A percentile compares a stretch with the other conserved stretches of the same genome.
These are phyloP conservation scores for Thecophora atra DNA, from an alignment of 2,888 invertebrate genomes.

Conservation along the genomic window DNA sequence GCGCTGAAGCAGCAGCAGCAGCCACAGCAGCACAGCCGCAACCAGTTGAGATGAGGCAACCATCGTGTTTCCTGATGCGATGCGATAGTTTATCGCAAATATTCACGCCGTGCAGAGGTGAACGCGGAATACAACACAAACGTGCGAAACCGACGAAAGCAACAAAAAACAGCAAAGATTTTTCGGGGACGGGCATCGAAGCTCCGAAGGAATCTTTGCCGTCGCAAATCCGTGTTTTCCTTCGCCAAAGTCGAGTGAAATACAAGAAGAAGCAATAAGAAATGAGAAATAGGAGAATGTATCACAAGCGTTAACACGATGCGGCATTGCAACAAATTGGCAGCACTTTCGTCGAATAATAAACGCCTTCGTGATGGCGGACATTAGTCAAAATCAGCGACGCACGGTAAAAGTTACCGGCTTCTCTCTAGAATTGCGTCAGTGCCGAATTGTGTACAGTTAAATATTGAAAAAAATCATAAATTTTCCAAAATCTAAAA, in stretches of 20 bases:
- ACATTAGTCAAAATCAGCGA: conserved; percentile 5
- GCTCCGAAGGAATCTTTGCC: conserved; percentile 40
- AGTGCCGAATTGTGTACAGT: background rate
- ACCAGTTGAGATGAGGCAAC: conserved; percentile 52
- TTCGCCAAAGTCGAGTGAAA: background rate
- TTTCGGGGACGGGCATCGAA: conserved; percentile 28
- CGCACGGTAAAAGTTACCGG: background rate
- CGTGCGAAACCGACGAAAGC: conserved; percentile 49
- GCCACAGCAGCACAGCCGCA: conserved; percentile 44
- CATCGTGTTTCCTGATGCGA: conserved; percentile 65
- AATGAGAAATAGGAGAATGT: background rate
- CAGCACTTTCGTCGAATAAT: background rate
- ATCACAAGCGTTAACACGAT: background rate
- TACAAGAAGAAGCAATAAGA: background rate
- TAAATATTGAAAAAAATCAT: too few species aligned
- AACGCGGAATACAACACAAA: conserved; percentile 62
- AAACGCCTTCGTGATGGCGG: conserved; percentile 9
- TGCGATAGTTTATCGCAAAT: conserved; percentile 67
- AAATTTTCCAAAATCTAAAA: background rate
- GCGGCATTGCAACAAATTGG: conserved; percentile 2
- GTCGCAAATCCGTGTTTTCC: conserved; percentile 39
- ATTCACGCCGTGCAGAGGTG: conserved; percentile 67
- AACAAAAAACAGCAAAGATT: conserved; percentile 24
- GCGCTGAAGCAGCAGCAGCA: conserved; percentile 39
- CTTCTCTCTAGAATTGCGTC: background rate